Evolutionary conservation across 2,888 invertebrate genomes (phyloP).

Genomic region (Synergus gifuensis): DNA sequence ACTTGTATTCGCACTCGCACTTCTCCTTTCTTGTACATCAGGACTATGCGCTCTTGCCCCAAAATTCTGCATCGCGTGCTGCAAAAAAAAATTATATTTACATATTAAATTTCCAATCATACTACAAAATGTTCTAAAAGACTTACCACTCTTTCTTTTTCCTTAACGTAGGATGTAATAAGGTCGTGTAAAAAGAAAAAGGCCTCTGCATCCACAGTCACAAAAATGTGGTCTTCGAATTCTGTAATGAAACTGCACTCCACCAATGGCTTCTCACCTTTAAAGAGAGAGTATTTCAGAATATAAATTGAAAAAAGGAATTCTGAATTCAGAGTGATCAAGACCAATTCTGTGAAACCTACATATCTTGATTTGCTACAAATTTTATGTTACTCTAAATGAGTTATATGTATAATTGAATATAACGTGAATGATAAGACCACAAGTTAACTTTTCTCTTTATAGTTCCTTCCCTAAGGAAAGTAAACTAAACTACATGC

Average conservation of each 20-base stretch:
- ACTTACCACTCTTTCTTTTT: constrained; percentile 90
- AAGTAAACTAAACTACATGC: constrained; percentile 1
- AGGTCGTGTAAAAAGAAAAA: constrained; percentile 99
- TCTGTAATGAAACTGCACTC: constrained; percentile 98
- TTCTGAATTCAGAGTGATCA: neutral
- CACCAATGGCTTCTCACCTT: constrained; percentile 91
- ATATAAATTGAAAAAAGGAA: neutral
- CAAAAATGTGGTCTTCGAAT: constrained; percentile 99
- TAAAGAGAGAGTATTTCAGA: constrained; percentile 36
- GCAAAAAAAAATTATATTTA: constrained; percentile 2
- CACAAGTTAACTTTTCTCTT: no score
- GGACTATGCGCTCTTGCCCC: constrained; percentile 76
- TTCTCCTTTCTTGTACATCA: constrained; percentile 71
- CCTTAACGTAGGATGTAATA: constrained; percentile 96
- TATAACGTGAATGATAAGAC: no score
- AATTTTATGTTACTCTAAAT: neutral
- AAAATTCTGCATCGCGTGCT: constrained; percentile 61
- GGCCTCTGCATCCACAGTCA: constrained; percentile 98
- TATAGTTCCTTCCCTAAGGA: no score
- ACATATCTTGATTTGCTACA: neutral
- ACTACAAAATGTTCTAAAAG: neutral
- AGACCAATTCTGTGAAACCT: neutral
- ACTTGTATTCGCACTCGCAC: constrained; percentile 57
- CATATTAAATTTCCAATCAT: neutral
- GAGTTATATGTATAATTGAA: no score